Percentiles rank a stretch among this genome's conserved stretches.
phyloP scores from a whole-genome alignment of 2,888 invertebrate genomes.

The Drosophila pegasa region DNA sequence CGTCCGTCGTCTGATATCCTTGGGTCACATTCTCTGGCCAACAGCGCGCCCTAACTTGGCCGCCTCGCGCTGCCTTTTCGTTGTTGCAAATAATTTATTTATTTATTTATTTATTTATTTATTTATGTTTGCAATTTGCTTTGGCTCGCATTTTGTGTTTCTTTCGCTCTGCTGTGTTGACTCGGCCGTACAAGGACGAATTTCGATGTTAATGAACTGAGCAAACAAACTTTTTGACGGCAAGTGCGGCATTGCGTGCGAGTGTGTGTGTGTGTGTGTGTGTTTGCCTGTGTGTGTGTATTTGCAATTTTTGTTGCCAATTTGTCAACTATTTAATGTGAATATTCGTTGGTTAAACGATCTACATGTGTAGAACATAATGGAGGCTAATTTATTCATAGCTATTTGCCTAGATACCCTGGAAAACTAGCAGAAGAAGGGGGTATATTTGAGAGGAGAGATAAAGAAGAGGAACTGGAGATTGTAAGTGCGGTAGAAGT shows the following conservation, averaged over 20 bases:
- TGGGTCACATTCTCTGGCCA: constrained; percentile 30
- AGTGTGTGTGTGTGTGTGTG: constrained; percentile 15
- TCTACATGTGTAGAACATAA: constrained; percentile 61
- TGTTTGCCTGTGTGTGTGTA: constrained; percentile 26
- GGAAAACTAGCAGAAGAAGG: not conserved
- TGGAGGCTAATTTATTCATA: constrained; percentile 69
- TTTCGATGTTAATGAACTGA: constrained; percentile 76
- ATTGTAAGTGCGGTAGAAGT: no score
- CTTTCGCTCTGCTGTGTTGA: constrained; percentile 31
- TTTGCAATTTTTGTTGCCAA: constrained; percentile 61
- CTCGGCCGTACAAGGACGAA: constrained; percentile 62
- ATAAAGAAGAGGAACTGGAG: not conserved
- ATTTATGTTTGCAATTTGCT: constrained; percentile 62
- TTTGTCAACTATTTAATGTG: constrained; percentile 65
- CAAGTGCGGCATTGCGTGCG: constrained; percentile 55
- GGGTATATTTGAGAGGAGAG: not conserved
- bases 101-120: constrained; percentile 52
- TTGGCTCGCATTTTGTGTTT: constrained; percentile 35
- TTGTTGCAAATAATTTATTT: constrained; percentile 64
- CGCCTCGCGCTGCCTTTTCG: constrained; percentile 24
- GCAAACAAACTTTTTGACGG: constrained; percentile 65
- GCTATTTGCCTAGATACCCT: constrained; percentile 25
- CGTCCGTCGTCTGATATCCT: constrained; percentile 48
- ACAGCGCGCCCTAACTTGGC: constrained; percentile 36
- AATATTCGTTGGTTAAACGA: constrained; percentile 50